Conservation (phyloP, 2,797 vertebrate genomes). For the Enteromius paludinosus region DNA sequence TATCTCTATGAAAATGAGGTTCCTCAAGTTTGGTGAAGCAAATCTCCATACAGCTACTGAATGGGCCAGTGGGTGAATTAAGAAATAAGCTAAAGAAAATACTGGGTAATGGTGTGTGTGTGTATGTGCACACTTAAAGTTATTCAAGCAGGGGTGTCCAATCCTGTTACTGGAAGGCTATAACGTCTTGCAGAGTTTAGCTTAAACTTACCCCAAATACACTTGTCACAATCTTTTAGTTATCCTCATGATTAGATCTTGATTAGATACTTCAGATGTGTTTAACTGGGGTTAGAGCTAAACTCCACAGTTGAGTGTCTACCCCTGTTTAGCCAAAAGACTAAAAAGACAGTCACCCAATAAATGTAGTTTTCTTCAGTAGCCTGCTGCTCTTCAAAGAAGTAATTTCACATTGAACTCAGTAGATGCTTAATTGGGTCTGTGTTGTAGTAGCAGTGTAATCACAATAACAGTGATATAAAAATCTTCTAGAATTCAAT, state of each 20-base stretch:
- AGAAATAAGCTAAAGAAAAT: conserved; percentile 18
- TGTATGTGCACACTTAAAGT: not conserved
- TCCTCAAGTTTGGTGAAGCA: not conserved
- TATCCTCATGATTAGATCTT: not conserved
- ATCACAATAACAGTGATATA: not conserved
- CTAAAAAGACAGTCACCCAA: not conserved
- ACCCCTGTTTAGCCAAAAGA: not conserved
- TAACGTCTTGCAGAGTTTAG: not conserved
- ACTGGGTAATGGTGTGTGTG: conserved; percentile 1
- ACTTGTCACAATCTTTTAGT: not conserved
- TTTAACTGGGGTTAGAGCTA: not conserved
- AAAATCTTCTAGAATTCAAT: not conserved
- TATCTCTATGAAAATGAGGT: conserved; percentile 24
- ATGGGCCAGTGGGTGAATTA: conserved; percentile 18
- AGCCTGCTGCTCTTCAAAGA: not conserved
- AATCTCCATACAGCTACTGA: not conserved
- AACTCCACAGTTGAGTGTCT: not conserved
- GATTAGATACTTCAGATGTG: not conserved
- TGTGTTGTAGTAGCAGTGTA: not conserved
- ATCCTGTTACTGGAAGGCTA: not conserved
- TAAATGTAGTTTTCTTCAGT: conserved; percentile 13
- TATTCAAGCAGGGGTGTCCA: not conserved
- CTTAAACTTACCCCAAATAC: not conserved
- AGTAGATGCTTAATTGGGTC: not conserved
- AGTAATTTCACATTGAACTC: conserved; percentile 36